Evolutionary conservation across 2,888 invertebrate species (phyloP).

Genomic region (Tinea pellionella): DNA sequence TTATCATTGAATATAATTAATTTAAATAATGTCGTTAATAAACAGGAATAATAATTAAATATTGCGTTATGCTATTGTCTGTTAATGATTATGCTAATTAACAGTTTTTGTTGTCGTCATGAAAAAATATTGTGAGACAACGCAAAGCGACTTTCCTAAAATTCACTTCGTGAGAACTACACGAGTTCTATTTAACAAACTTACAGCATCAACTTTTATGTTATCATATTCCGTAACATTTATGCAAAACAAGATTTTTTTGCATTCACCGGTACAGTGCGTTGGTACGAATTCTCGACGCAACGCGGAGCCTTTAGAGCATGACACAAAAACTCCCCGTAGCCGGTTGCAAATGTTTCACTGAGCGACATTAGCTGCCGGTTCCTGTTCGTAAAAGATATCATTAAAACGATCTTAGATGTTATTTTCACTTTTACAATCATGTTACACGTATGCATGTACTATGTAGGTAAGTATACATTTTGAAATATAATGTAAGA

Average conservation of each 20-base stretch:
- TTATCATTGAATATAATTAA: not conserved
- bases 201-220: not conserved
- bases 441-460: too few relatives aligned
- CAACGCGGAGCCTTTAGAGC: not conserved
- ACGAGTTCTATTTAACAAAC: not conserved
- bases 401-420: not conserved
- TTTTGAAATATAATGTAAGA: too few relatives aligned
- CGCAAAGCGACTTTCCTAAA: not conserved
- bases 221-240: constrained; percentile 4
- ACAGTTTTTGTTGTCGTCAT: not conserved
- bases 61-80: not conserved
- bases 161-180: not conserved
- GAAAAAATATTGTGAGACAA: not conserved
- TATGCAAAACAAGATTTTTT: constrained; percentile 3
- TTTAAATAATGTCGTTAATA: not conserved
- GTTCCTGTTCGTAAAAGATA: constrained; percentile 1
- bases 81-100: constrained; percentile 8
- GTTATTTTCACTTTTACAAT: not conserved
- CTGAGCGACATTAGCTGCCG: constrained; percentile 37
- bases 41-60: constrained; percentile 6
- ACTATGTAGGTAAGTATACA: too few relatives aligned
- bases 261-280: not conserved
- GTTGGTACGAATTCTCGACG: not conserved
- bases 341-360: constrained; percentile 22
- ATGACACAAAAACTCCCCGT: constrained; percentile 1